Evolutionary conservation across 2,797 vertebrate genomes (phyloP).

Genomic region (Percopsis omiscomaycus): DNA sequence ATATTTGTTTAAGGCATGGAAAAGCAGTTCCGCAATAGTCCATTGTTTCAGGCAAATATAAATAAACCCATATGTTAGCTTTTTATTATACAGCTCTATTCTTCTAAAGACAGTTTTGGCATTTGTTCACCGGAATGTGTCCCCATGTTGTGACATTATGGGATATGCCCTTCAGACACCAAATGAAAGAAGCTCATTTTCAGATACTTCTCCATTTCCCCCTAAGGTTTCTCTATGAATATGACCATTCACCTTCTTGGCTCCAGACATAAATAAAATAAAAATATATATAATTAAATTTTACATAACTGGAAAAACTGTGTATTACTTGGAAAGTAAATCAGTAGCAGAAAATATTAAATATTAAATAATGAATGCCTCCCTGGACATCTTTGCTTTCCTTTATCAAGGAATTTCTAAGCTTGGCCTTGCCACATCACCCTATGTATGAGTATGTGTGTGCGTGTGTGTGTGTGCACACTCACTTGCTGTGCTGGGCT

Average conservation of each 20-base stretch:
- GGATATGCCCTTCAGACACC: background rate
- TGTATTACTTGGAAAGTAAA: background rate
- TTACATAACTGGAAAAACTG: background rate
- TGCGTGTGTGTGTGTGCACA: conserved; percentile 6
- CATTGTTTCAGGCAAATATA: background rate
- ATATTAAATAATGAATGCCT: background rate
- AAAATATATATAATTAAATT: background rate
- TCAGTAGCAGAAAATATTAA: too few species aligned
- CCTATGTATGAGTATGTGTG: background rate
- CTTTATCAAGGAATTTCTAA: background rate
- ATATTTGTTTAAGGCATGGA: background rate
- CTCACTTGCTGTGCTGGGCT: conserved; percentile 10
- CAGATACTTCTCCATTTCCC: background rate
- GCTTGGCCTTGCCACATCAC: conserved; percentile 1
- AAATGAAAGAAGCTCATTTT: background rate
- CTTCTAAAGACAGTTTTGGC: background rate
- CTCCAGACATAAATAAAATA: background rate
- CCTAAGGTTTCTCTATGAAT: background rate
- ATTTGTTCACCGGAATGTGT: background rate
- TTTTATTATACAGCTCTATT: background rate
- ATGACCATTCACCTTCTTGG: background rate
- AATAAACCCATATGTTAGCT: background rate
- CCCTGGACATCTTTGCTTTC: background rate
- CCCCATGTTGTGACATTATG: background rate
- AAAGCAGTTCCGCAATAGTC: background rate